Conservation (phyloP, 37 sponge, comb jelly and placozoan genomes). For the Halisarca cf. caerulea region DNA sequence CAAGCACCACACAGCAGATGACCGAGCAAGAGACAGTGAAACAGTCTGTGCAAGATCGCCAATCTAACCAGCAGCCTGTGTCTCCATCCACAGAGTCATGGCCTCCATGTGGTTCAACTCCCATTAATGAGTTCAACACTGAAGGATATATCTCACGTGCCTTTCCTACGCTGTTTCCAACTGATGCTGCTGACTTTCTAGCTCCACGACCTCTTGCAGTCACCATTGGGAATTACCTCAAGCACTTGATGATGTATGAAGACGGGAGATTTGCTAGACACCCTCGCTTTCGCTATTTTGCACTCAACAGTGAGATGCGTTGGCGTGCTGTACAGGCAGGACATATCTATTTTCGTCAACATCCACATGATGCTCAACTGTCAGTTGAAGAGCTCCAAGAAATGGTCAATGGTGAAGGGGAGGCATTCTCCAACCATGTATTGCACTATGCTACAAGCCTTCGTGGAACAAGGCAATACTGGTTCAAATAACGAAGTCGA, state of each 20-base stretch:
- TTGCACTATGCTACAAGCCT: slow-evolving; percentile 30
- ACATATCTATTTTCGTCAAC: slow-evolving; percentile 32
- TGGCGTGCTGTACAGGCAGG: slow-evolving; percentile 40
- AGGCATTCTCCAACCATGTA: slow-evolving; percentile 31
- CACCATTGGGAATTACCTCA: slow-evolving; percentile 43
- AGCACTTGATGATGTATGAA: slow-evolving; percentile 44
- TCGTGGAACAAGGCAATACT: slow-evolving; percentile 39
- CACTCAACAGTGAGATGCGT: slow-evolving; percentile 53
- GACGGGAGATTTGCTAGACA: slow-evolving; percentile 49
- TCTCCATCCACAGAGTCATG: neutral
- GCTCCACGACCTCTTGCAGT: slow-evolving; percentile 14
- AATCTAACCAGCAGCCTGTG: neutral
- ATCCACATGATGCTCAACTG: slow-evolving; percentile 38
- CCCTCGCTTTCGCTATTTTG: slow-evolving; percentile 48
- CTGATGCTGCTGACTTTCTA: slow-evolving; percentile 37
- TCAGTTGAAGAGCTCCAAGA: slow-evolving; percentile 46
- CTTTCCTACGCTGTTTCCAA: slow-evolving; percentile 51
- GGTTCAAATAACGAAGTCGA: slow-evolving; percentile 37
- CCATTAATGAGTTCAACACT: slow-evolving; percentile 48
- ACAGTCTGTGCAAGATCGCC: neutral
- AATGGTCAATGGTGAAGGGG: slow-evolving; percentile 43
- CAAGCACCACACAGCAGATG: slow-evolving; percentile 2
- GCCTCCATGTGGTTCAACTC: slow-evolving; percentile 32
- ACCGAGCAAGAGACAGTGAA: neutral
- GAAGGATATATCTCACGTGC: slow-evolving; percentile 49